These are phyloP conservation scores for Rugalucina vietnamica DNA, from an alignment of 2,888 invertebrate genomes.

Conservation along the genomic window DNA sequence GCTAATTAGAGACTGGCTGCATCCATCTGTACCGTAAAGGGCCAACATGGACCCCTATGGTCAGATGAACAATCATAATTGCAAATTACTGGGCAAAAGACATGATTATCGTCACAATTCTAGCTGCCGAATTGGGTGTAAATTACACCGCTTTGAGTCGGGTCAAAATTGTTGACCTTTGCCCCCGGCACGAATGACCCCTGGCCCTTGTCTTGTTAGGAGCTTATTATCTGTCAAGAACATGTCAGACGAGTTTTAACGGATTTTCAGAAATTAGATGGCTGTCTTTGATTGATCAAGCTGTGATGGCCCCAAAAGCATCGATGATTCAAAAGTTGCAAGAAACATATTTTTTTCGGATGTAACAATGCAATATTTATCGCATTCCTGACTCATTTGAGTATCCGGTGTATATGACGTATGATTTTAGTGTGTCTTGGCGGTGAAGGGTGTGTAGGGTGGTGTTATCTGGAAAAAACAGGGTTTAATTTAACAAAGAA, in stretches of 20 bases:
- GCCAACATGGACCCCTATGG: background rate
- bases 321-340: no score
- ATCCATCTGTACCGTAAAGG: slow-evolving; percentile 5
- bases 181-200: background rate
- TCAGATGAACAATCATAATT: slow-evolving; percentile 8
- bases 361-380: no score
- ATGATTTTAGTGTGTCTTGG: no score
- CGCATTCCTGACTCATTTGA: no score
- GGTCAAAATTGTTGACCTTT: background rate
- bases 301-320: no score
- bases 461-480: no score
- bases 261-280: background rate
- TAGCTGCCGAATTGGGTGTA: background rate
- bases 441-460: no score
- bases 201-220: background rate
- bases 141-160: slow-evolving; percentile 13
- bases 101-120: background rate
- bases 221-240: background rate
- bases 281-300: no score
- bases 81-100: slow-evolving; percentile 7
- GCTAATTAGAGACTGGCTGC: background rate
- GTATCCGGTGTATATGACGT: no score
- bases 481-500: no score
- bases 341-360: no score
- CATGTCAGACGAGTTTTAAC: background rate